Evolutionary conservation across 2,797 vertebrate species (phyloP), one percentile per base, ranked within the genome.

Genomic region (Urosaurus nigricauda): DNA sequence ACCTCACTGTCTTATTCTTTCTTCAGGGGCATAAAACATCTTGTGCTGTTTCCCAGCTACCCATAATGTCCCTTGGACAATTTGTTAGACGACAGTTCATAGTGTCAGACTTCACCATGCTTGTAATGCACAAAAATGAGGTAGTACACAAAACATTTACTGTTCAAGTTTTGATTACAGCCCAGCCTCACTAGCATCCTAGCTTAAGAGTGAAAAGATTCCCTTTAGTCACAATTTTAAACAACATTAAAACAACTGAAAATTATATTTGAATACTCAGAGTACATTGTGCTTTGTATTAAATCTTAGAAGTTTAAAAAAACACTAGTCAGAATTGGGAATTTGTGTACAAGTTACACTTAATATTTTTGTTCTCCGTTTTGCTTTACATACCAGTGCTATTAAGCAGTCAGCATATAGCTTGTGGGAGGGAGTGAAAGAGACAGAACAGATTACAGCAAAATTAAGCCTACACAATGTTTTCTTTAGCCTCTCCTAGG

Each of bases 71-170:
- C 94, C 95, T 91, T 88, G 87, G 90, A 92, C 93, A 70, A 75
- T 93, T 56, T 78, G 91, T 56, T 68, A 87, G 93, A 94, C 43
- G n/a, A 92, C 93, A 92, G 94, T 91, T 94, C 93, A 63, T 80
- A 63, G 83, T 86, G 91, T 93, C 93, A 92, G 88, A 58, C 82
- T 91, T 92, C 95, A 93, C 94, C 94, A 90, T 6, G 88, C 92
- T 93, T 68, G 93, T 91, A 90, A 95, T 73, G 90, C 96, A 94
- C 96, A 92, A 94, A 96, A 96, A 97, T 97, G 97, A 97, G 97
- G 97, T 97, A 97, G 97, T 94, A 96, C 94, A 93, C 93, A 93
- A 94, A 94, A 95, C 92, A 43, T 88, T 93, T 91, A 90, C 93
- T 93, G 90, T 95, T 96, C 95, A 96, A 96, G 94, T 96, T 96